Evolutionary conservation across 2,888 invertebrate genomes (phyloP).

Genomic region (Eristalinus sepulchralis): DNA sequence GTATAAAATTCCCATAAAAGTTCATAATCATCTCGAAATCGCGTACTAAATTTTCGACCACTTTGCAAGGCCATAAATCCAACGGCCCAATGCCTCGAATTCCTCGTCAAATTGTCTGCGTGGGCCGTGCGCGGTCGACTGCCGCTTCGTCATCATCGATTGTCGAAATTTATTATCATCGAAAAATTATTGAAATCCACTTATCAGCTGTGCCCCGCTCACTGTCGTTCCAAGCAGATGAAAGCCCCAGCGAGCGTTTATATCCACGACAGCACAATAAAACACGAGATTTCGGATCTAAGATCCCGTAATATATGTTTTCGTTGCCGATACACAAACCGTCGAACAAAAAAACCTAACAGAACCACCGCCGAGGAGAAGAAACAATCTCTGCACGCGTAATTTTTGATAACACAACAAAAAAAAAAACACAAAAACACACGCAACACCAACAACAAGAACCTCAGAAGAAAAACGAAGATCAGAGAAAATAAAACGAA

Average conservation of each 20-base stretch:
- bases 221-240: slow-evolving; percentile 3
- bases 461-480: slow-evolving; percentile 19
- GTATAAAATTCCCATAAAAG: slow-evolving; percentile 52
- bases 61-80: slow-evolving; percentile 55
- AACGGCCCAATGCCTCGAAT: slow-evolving; percentile 2
- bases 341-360: slow-evolving; percentile 6
- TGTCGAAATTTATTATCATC: slow-evolving; percentile 38
- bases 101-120: slow-evolving; percentile 31
- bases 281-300: slow-evolving; percentile 37
- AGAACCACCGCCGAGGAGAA: background rate
- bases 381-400: slow-evolving; percentile 41
- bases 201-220: slow-evolving; percentile 11
- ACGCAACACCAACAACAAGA: background rate
- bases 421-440: too few relatives aligned
- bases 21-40: slow-evolving; percentile 43
- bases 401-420: slow-evolving; percentile 28
- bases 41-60: slow-evolving; percentile 55
- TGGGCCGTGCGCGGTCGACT: background rate
- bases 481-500: slow-evolving; percentile 15
- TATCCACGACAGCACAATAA: slow-evolving; percentile 47
- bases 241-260: slow-evolving; percentile 44
- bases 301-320: slow-evolving; percentile 51
- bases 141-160: background rate
- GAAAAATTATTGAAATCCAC: slow-evolving; percentile 42
- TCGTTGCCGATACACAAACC: slow-evolving; percentile 1